Conservation (phyloP, 53 echinoderm and acorn worm genomes). For the Mesocentrotus franciscanus region DNA sequence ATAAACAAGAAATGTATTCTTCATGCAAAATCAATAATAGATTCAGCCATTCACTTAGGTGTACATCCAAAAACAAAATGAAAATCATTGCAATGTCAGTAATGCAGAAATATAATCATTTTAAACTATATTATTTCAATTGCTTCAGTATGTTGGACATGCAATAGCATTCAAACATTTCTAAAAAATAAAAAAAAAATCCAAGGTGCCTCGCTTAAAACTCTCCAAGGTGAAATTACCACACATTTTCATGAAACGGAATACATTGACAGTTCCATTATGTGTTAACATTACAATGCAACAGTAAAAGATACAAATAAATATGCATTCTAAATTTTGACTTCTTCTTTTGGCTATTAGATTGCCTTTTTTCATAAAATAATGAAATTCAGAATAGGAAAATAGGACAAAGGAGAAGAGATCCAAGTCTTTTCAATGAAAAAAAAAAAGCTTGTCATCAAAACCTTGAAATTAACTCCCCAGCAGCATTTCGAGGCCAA, state of each 20-base stretch:
- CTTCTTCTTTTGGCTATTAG: background rate
- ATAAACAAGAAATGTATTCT: background rate
- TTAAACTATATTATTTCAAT: background rate
- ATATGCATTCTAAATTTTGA: background rate
- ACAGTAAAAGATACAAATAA: background rate
- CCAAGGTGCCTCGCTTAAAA: background rate
- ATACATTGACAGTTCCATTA: background rate
- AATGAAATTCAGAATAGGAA: background rate
- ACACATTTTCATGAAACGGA: background rate
- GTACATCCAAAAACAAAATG: background rate
- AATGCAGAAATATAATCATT: background rate
- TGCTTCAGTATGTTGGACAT: background rate
- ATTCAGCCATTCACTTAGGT: background rate
- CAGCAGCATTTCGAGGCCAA: no score
- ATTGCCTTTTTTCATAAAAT: background rate
- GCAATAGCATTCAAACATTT: background rate
- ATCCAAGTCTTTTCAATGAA: no score
- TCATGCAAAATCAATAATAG: background rate
- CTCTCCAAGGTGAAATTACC: conserved; percentile 30
- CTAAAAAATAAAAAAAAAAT: background rate
- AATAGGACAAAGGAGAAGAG: no score
- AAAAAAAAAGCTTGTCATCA: no score
- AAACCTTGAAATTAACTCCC: no score
- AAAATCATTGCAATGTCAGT: background rate
- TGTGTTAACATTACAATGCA: background rate